A percentile compares a stretch with the other conserved stretches of the same genome.
phyloP scores from a whole-genome alignment of 2,797 vertebrate genomes.

The Pelodytes ibericus region DNA sequence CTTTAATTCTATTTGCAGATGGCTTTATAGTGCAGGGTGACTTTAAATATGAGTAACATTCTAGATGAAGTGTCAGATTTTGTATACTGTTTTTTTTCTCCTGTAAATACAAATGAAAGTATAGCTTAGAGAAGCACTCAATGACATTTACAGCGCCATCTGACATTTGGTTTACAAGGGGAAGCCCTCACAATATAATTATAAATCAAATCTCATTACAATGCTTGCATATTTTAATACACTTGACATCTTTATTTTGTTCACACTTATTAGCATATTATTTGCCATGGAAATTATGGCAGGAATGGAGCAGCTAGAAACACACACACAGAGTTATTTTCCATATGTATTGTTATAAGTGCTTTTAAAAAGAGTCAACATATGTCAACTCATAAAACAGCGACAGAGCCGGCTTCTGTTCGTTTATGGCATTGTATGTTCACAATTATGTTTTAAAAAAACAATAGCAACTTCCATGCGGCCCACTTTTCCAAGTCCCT shows the following conservation, averaged over 20 bases:
- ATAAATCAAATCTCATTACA: slow-evolving; percentile 1
- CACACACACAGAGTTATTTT: no score
- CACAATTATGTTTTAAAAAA: no score
- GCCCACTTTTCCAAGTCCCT: no score
- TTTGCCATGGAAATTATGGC: background rate
- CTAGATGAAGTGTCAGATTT: background rate
- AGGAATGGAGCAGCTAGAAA: no score
- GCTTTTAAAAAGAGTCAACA: background rate
- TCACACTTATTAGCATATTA: background rate
- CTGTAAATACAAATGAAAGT: background rate
- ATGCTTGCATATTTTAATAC: background rate
- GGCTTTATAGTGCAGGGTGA: no score
- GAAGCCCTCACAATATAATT: background rate
- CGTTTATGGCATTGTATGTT: no score
- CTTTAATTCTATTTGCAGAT: no score
- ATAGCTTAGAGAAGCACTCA: background rate
- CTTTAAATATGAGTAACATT: background rate
- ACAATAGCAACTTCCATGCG: no score
- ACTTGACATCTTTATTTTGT: slow-evolving; percentile 8
- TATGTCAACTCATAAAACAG: no score
- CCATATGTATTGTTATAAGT: no score
- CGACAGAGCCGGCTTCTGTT: no score
- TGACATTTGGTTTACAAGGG: slow-evolving; percentile 13
- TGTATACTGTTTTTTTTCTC: background rate
- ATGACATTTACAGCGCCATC: background rate